Evolutionary conservation across 2,888 invertebrate species (phyloP).

Genomic region (Yponomeuta evonymella): DNA sequence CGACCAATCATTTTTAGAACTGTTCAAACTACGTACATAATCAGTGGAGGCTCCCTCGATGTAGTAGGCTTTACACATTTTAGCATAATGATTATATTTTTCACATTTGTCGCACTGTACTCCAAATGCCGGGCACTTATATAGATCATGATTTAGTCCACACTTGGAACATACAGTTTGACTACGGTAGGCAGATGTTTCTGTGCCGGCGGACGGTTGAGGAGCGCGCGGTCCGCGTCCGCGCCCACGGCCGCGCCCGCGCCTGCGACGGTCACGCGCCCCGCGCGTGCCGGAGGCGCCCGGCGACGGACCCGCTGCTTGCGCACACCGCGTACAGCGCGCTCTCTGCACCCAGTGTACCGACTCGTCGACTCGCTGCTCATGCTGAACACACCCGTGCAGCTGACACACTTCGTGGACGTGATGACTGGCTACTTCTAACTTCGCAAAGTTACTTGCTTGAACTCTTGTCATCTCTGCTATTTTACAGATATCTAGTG

Average conservation of each 20-base stretch:
- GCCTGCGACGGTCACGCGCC: too few species aligned
- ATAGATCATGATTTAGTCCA: constrained; percentile 11
- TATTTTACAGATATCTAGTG: constrained; percentile 13
- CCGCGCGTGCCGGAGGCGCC: too few species aligned
- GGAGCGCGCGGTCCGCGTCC: background rate
- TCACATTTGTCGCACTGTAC: constrained; percentile 14
- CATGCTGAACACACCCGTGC: background rate
- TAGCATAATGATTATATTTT: constrained; percentile 13
- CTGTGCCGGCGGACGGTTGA: background rate
- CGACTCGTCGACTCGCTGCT: background rate
- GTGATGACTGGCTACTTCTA: background rate
- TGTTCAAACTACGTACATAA: constrained; percentile 6
- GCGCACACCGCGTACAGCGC: background rate
- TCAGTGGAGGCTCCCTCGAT: constrained; percentile 5
- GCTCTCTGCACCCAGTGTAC: constrained; percentile 7
- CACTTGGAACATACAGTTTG: constrained; percentile 13
- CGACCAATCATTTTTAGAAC: too few species aligned
- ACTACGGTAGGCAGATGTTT: background rate
- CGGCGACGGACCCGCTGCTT: background rate
- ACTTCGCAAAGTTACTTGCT: background rate
- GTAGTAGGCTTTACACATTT: constrained; percentile 7
- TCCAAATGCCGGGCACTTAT: constrained; percentile 16
- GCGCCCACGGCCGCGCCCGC: constrained; percentile 11
- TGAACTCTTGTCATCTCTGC: constrained; percentile 9
- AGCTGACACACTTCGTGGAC: background rate